Evolutionary conservation across 2,797 vertebrate genomes (phyloP), one percentile per base, ranked within the genome.

Genomic region (Buphagus erythrorhynchus): DNA sequence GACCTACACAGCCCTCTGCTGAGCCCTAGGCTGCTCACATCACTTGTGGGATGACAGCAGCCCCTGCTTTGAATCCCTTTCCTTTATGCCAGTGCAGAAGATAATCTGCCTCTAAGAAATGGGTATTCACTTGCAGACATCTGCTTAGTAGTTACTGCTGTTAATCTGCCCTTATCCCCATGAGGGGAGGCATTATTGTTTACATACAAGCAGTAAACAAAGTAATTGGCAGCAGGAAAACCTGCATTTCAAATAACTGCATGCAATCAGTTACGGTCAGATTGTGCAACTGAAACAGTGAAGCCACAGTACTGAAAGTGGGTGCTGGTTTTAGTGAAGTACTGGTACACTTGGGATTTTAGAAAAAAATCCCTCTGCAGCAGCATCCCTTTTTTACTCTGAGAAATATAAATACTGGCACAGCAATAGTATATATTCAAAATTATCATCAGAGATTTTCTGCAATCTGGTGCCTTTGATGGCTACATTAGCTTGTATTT

Each of bases 71-170:
- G 24, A 82, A 89, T 49, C 67, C 36, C n/a, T 62, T 82, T 79
- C 54, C 46, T 38, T 65, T 67, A 68, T 2, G 3, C 25, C 54
- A 69, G 5, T 22, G 16, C 51, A 67, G 65, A 85, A 87, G 38
- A 74, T 67, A 57, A 76, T 74, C 68, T 87, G 78, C 68, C 40
- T 71, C 35, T 80, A 83, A 92, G 71, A 95, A 95, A 88, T 29
- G 18, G 11, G 35, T 52, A 76, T 35, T 92, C 9, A 2, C 33
- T 52, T 73, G 55, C 19, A 80, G 90, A 71, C 52, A 91, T 80
- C 75, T 95, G 45, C 29, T 91, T 40, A 71, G 75, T 68, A 87
- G 92, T 92, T 86, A 84, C 57, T 93, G 71, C 61, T 67, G 59
- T 83, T 91, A 91, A 86, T 94, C 63, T 86, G 31, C 65, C 68